A percentile compares a stretch with the other conserved stretches of the same genome.
phyloP scores from a whole-genome alignment of 2,888 invertebrate species.

The Lasioglossum calceatum region DNA sequence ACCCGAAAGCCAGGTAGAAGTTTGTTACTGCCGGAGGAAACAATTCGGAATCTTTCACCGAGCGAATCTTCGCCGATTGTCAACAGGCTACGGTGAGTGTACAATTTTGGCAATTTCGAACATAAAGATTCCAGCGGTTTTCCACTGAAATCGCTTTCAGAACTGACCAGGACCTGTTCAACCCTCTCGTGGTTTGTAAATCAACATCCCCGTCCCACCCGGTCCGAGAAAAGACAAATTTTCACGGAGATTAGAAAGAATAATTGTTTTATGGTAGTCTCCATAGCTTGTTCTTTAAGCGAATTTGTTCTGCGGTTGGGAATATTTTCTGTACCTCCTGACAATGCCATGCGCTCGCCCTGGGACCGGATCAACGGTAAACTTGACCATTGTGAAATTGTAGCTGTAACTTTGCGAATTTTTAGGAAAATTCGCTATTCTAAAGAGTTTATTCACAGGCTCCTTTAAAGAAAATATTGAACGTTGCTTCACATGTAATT shows the following conservation, averaged over 20 bases:
- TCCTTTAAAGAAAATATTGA: neutral
- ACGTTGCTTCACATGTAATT: neutral
- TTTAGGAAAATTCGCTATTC: neutral
- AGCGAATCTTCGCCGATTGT: conserved; percentile 12
- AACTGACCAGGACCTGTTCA: neutral
- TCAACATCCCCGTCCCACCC: neutral
- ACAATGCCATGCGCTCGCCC: neutral
- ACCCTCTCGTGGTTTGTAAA: conserved; percentile 9
- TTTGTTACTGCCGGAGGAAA: conserved; percentile 24
- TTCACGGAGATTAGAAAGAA: conserved; percentile 34
- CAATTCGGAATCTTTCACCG: neutral
- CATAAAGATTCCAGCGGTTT: conserved; percentile 14
- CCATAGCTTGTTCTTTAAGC: neutral
- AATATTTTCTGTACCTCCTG: neutral
- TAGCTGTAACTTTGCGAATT: neutral
- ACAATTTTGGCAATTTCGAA: neutral
- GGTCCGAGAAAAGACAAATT: conserved; percentile 14
- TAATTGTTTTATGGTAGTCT: conserved; percentile 22
- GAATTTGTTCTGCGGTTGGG: neutral
- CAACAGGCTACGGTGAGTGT: neutral
- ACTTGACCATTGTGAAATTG: neutral
- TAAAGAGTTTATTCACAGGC: neutral
- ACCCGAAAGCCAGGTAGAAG: conserved; percentile 14
- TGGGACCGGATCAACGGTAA: neutral
- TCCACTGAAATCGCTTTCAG: neutral